phyloP scores from a whole-genome alignment of 2,113 vertebrate species.

The Myrmecophaga tridactyla region DNA sequence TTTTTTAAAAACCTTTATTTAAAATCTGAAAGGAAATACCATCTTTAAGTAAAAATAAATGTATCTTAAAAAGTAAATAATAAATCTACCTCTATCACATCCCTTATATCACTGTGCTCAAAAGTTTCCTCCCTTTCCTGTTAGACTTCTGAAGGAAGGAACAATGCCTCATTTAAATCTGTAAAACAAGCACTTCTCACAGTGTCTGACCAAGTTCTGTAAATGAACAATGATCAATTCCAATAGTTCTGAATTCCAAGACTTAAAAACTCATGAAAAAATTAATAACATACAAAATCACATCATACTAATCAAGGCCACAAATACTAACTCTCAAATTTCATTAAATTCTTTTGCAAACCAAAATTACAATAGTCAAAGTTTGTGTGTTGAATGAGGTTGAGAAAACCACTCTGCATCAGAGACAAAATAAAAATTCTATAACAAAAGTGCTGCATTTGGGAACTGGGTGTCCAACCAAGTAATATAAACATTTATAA shows the following conservation, averaged over 20 bases:
- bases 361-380: not conserved
- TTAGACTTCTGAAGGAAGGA: not conserved
- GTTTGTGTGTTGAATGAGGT: not conserved
- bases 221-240: conserved; percentile 22
- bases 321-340: conserved; percentile 24
- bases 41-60: conserved; percentile 51
- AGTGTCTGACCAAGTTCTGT: not conserved
- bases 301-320: not conserved
- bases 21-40: conserved; percentile 21
- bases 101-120: not conserved
- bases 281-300: conserved; percentile 15
- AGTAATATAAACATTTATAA: conserved; percentile 27
- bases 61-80: not conserved
- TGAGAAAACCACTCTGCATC: not conserved
- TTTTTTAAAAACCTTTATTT: not conserved
- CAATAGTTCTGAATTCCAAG: conserved; percentile 44
- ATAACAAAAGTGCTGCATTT: conserved; percentile 35
- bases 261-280: conserved; percentile 37
- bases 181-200: not conserved
- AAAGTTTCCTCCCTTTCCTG: not conserved
- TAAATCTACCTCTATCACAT: not conserved
- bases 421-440: conserved; percentile 49
- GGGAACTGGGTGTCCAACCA: not conserved
- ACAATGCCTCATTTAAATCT: not conserved
- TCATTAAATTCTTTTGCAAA: conserved; percentile 15